phyloP scores from a whole-genome alignment of 2,888 invertebrate species.

The Neria commutata region DNA sequence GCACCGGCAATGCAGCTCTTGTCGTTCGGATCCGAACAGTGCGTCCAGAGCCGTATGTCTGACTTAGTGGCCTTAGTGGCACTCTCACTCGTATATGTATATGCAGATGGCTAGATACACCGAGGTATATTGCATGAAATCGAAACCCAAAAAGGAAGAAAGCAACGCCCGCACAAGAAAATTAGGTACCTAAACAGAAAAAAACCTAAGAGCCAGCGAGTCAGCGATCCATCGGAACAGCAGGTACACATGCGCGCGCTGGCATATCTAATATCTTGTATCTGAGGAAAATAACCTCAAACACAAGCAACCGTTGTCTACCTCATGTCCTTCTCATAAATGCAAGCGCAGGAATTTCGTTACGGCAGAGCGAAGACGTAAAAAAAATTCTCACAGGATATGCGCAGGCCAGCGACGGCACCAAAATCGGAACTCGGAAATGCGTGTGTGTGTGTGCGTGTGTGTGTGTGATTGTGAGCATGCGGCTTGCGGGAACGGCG shows the following conservation, averaged over 20 bases:
- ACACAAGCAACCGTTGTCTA: no score
- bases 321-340: no score
- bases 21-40: background rate
- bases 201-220: constrained; percentile 25
- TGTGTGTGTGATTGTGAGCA: background rate
- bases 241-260: background rate
- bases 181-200: constrained; percentile 52
- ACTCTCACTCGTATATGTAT: background rate
- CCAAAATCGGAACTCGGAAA: background rate
- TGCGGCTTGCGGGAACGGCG: background rate
- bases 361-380: background rate
- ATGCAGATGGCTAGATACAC: constrained; percentile 22
- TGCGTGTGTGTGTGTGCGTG: background rate
- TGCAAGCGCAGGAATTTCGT: background rate
- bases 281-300: no score
- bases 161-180: constrained; percentile 44
- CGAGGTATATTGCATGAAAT: constrained; percentile 15
- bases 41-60: background rate
- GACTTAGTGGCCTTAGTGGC: background rate
- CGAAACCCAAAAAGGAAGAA: constrained; percentile 30
- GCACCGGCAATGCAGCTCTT: background rate
- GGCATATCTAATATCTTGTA: background rate
- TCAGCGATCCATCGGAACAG: no score
- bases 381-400: background rate
- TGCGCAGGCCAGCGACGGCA: background rate